Evolutionary conservation across 30 jellyfish, hydroid and myxozoan species (phyloP).

Genomic region (Catostylus mosaicus): DNA sequence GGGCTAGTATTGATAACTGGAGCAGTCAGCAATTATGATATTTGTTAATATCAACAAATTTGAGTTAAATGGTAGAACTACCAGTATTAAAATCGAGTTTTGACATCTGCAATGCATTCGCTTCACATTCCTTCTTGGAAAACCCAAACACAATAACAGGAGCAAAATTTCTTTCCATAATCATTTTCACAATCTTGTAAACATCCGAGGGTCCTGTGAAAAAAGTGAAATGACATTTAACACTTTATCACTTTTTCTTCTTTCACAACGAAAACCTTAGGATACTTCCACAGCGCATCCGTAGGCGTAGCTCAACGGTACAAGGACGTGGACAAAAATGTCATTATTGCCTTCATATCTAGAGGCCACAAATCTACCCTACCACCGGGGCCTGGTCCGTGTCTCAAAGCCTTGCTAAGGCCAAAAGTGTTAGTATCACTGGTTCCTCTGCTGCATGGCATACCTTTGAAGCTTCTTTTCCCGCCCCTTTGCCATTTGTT

Average conservation of each 20-base stretch:
- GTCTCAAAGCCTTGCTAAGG: too few relatives aligned
- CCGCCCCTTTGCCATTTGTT: conserved; percentile 73
- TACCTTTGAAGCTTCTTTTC: conserved; percentile 76
- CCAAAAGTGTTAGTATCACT: too few relatives aligned
- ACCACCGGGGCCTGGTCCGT: too few relatives aligned
- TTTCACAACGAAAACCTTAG: background rate
- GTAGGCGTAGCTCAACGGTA: too few relatives aligned
- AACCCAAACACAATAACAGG: conserved; percentile 97
- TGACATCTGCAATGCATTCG: conserved; percentile 95
- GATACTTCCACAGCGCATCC: too few relatives aligned
- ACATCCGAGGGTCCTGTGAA: conserved; percentile 75
- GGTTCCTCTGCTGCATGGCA: too few relatives aligned
- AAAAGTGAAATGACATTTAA: background rate
- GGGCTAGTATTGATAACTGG: too few relatives aligned
- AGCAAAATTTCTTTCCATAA: conserved; percentile 94
- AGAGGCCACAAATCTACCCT: too few relatives aligned
- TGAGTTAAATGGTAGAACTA: background rate
- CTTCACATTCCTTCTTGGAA: conserved; percentile 97
- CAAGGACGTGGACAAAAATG: too few relatives aligned
- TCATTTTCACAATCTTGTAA: conserved; percentile 85
- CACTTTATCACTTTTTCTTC: background rate
- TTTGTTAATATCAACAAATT: background rate
- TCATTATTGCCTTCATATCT: too few relatives aligned
- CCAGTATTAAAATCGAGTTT: conserved; percentile 95
- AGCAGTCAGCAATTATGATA: background rate